These are phyloP conservation scores for Gephyroberyx darwinii DNA, from an alignment of 2,797 vertebrate species.

Conservation along the genomic window DNA sequence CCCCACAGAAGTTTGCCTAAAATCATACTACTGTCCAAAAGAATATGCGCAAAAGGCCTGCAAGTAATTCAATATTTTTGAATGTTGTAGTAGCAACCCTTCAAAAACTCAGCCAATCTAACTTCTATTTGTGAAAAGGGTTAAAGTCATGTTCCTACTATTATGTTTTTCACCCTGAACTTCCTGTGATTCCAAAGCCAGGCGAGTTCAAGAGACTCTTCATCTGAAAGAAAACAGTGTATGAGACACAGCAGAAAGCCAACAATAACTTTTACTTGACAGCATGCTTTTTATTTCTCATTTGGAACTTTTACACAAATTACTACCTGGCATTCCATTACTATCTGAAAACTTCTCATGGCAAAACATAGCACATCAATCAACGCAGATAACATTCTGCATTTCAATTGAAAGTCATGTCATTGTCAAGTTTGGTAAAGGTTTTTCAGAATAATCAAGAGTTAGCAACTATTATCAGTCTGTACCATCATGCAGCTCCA, in stretches of 20 bases:
- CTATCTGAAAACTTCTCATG: slow-evolving; percentile 22
- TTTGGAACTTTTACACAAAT: slow-evolving; percentile 36
- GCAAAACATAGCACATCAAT: slow-evolving; percentile 27
- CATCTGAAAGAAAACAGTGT: slow-evolving; percentile 92
- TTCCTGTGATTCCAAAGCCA: slow-evolving; percentile 89
- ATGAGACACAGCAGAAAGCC: slow-evolving; percentile 85
- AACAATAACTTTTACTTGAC: slow-evolving; percentile 71
- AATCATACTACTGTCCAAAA: slow-evolving; percentile 62
- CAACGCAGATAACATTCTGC: slow-evolving; percentile 20
- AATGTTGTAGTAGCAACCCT: slow-evolving; percentile 67
- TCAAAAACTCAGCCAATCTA: slow-evolving; percentile 68
- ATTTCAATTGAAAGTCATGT: not conserved
- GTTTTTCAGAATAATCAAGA: not conserved
- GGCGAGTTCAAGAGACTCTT: slow-evolving; percentile 87
- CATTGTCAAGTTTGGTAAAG: slow-evolving; percentile 4
- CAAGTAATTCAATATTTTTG: slow-evolving; percentile 41
- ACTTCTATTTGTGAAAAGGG: slow-evolving; percentile 72
- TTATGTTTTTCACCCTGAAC: slow-evolving; percentile 88
- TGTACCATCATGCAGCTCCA: not conserved
- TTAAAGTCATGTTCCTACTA: slow-evolving; percentile 84
- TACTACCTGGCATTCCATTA: slow-evolving; percentile 33
- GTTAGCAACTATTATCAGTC: not conserved
- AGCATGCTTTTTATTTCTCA: slow-evolving; percentile 63
- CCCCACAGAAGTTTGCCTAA: slow-evolving; percentile 48
- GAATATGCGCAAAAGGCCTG: slow-evolving; percentile 55